Percentiles rank a stretch among this genome's conserved stretches.
phyloP scores from a whole-genome alignment of 2,888 invertebrate species.

The Matsumyia berberina region DNA sequence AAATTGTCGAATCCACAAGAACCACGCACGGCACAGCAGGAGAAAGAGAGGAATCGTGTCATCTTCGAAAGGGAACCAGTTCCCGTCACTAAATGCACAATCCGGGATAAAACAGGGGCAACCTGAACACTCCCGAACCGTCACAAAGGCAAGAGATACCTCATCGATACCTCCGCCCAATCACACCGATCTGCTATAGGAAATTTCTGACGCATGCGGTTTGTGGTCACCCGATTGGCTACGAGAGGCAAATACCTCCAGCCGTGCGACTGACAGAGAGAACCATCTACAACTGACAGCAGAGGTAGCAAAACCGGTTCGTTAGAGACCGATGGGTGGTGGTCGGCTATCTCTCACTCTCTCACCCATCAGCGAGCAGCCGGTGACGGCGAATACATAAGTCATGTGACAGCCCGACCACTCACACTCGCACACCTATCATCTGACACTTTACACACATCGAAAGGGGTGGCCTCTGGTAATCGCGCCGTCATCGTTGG shows the following conservation, averaged over 20 bases:
- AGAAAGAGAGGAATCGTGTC: conserved; percentile 41
- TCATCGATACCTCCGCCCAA: conserved; percentile 70
- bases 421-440: conserved; percentile 55
- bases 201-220: conserved; percentile 80
- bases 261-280: conserved; percentile 34
- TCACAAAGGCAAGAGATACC: conserved; percentile 28
- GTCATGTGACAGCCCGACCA: conserved; percentile 53
- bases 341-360: conserved; percentile 45
- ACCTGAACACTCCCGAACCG: conserved; percentile 34
- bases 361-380: conserved; percentile 19
- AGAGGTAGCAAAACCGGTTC: conserved; percentile 68
- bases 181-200: conserved; percentile 62
- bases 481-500: conserved; percentile 59
- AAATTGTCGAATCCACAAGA: conserved; percentile 34
- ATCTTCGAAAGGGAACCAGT: conserved; percentile 66
- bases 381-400: conserved; percentile 35
- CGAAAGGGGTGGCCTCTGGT: conserved; percentile 69
- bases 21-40: conserved; percentile 30
- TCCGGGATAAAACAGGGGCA: conserved; percentile 57
- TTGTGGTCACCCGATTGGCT: conserved; percentile 82
- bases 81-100: conserved; percentile 70
- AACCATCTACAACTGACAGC: conserved; percentile 5
- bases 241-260: conserved; percentile 32
- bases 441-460: conserved; percentile 49
- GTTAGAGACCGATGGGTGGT: conserved; percentile 62